These are phyloP conservation scores for Ceyx cyanopectus DNA, from an alignment of 2,113 vertebrate genomes.

Conservation along the genomic window DNA sequence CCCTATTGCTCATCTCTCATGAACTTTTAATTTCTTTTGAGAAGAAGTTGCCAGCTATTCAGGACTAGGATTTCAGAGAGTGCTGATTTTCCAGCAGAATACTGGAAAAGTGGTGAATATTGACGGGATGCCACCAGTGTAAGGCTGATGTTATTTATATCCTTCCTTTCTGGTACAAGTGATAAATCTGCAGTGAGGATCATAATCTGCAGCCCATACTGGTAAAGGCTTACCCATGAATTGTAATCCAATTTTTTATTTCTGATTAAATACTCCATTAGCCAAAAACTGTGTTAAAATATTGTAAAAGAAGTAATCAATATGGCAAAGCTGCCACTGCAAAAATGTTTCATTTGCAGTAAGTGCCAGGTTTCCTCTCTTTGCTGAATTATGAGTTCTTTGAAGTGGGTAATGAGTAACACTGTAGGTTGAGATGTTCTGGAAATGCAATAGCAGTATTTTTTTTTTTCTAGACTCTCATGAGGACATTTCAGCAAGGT, in stretches of 20 bases:
- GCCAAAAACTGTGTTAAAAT: constrained; percentile 20
- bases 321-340: not conserved
- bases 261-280: constrained; percentile 36
- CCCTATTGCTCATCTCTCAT: not conserved
- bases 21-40: not conserved
- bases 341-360: not conserved
- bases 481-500: not conserved
- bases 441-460: not conserved
- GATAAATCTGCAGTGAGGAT: constrained; percentile 30
- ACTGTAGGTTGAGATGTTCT: not conserved
- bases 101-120: not conserved
- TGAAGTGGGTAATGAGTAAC: not conserved
- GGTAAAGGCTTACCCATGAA: not conserved
- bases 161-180: not conserved
- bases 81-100: constrained; percentile 11
- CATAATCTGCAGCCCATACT: not conserved
- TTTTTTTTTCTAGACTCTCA: not conserved
- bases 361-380: not conserved
- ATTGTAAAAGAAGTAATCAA: constrained; percentile 4
- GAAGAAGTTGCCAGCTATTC: not conserved
- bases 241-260: constrained; percentile 27
- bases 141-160: constrained; percentile 44
- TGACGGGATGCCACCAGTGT: not conserved
- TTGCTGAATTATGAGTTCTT: not conserved
- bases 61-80: not conserved